Evolutionary conservation across 2,888 invertebrate genomes (phyloP).

Genomic region (Crossocerus cetratus): DNA sequence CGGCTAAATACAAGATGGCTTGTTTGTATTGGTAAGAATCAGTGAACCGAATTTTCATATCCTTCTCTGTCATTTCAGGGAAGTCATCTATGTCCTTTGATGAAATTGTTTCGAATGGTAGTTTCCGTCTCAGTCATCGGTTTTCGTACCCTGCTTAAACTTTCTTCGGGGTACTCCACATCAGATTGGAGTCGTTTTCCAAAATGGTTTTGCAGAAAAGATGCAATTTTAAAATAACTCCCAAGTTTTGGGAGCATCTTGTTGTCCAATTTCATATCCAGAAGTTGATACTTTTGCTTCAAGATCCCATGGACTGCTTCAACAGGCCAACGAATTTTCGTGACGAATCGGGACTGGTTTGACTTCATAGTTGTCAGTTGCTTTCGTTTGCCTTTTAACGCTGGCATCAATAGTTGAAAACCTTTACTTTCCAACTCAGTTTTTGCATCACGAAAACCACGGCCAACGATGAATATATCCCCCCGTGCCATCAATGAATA

Average conservation of each 20-base stretch:
- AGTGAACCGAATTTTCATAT: slow-evolving; percentile 45
- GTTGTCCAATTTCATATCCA: slow-evolving; percentile 36
- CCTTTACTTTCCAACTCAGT: slow-evolving; percentile 32
- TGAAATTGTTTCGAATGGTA: slow-evolving; percentile 25
- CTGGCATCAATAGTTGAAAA: slow-evolving; percentile 56
- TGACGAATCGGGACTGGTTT: slow-evolving; percentile 48
- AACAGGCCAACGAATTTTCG: slow-evolving; percentile 50
- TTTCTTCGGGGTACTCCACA: slow-evolving; percentile 22
- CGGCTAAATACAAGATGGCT: slow-evolving; percentile 50
- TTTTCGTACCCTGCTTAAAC: slow-evolving; percentile 23
- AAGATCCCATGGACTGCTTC: slow-evolving; percentile 45
- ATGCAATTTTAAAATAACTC: slow-evolving; percentile 30
- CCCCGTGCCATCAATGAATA: slow-evolving; percentile 12
- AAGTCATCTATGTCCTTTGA: slow-evolving; percentile 39
- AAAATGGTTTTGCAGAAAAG: slow-evolving; percentile 38
- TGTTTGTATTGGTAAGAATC: slow-evolving; percentile 49
- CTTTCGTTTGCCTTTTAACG: slow-evolving; percentile 49
- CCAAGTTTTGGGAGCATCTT: slow-evolving; percentile 33
- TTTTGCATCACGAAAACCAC: slow-evolving; percentile 57
- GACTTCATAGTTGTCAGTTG: slow-evolving; percentile 47
- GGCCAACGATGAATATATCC: slow-evolving; percentile 52
- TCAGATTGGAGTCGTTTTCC: slow-evolving; percentile 45
- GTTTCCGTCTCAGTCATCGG: slow-evolving; percentile 24
- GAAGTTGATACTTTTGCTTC: slow-evolving; percentile 28
- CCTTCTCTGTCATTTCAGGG: slow-evolving; percentile 41